phyloP scores from a whole-genome alignment of 2,797 vertebrate genomes.

The Tadarida brasiliensis region DNA sequence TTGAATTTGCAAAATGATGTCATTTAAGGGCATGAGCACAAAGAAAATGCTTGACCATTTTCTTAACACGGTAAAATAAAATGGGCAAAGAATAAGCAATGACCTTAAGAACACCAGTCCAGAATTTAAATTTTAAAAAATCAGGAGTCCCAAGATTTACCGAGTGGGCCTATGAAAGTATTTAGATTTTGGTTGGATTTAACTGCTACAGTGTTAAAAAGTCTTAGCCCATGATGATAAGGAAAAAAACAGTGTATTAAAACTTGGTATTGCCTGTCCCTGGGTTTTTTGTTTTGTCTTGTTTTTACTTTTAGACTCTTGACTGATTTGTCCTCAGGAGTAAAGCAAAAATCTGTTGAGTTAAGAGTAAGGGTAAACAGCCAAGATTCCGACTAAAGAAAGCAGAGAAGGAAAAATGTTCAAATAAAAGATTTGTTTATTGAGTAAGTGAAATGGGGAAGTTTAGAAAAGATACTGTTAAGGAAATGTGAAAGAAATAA shows the following conservation, averaged over 20 bases:
- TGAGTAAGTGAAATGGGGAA: background rate
- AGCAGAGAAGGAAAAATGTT: background rate
- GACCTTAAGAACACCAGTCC: background rate
- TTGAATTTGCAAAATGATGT: slow-evolving; percentile 42
- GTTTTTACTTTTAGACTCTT: background rate
- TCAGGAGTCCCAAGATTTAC: background rate
- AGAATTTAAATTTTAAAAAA: slow-evolving; percentile 16
- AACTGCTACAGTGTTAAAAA: background rate
- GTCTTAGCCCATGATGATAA: background rate
- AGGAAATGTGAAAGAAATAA: background rate
- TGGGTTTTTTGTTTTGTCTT: slow-evolving; percentile 51
- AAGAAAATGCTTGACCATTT: slow-evolving; percentile 16
- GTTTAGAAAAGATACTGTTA: background rate
- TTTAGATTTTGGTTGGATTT: slow-evolving; percentile 16
- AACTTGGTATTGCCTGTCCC: slow-evolving; percentile 58
- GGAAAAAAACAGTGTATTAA: background rate
- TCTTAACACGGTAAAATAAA: background rate
- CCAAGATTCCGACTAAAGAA: background rate
- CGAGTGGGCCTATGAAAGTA: background rate
- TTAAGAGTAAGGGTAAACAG: background rate
- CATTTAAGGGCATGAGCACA: background rate
- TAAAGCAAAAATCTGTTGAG: slow-evolving; percentile 1
- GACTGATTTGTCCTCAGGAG: background rate
- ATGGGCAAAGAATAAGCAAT: background rate
- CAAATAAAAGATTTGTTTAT: background rate